Base-by-base conservation (phyloP, 2,888 invertebrate genomes). In the Drosophila niveifrons region DNA sequence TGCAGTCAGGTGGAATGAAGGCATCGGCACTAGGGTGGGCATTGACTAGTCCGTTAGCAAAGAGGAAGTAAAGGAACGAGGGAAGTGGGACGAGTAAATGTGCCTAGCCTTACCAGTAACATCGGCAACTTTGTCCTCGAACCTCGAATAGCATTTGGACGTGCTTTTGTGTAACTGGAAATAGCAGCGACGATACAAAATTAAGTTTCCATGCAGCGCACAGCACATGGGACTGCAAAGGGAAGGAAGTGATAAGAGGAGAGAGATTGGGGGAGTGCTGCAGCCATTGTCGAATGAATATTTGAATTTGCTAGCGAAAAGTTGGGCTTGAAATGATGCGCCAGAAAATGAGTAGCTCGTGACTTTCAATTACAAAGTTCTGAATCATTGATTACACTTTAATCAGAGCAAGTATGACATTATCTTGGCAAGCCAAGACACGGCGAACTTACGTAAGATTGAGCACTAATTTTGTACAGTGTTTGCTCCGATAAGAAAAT, bases 361-460 rank as follows among this genome's bases (percentile, higher is more conserved):
- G 67, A 74, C 72, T 79, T 79, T 74, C 79, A 81, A 81, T 81
- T 77, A 77, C 74, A 76, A 69, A 72, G 68, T 52, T 55, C 66
- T 59, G 74, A 68, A 55, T 58, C 72, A 64, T 72, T 72, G 79
- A 81, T 76, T 81, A 67, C 73, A 47, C 71, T 52, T 53, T 61
- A 64, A 75, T 64, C 68, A 59, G 44, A 18, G 31, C 43, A n/a
- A 55, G 50, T 34, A 18, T 34, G 55, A 46, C 58, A 66, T 71
- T 66, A 66, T 74, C 67, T 39, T 43, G 48, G 39, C 44, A 72
- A 56, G 39, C 52, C 11, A 36, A 13, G 29, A 2, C 29, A 29
- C 36, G 18, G 13, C n/a, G 2, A 41, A n/a, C n/a, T 36, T 9
- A 29, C 0, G 6, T 7, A 55, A 39, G 28, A 28, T 36, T n/a